Percentiles rank a stretch among this genome's conserved stretches.
These are phyloP conservation scores for Mythimna loreyi DNA, from an alignment of 2,888 invertebrate genomes.

Conservation along the genomic window DNA sequence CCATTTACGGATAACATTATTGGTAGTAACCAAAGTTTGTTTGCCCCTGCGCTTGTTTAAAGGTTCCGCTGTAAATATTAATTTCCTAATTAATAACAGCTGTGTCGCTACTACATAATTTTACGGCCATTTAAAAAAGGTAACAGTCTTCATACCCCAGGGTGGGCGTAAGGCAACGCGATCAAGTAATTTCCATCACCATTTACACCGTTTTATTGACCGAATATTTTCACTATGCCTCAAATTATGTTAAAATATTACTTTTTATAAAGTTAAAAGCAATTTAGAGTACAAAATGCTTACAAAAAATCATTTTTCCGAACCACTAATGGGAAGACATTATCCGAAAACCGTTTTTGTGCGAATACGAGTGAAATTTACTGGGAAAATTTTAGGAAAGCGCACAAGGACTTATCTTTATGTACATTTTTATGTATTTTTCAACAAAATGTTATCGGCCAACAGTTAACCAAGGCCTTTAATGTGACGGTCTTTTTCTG, in stretches of 20 bases:
- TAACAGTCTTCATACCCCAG: constrained; percentile 53
- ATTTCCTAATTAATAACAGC: constrained; percentile 66
- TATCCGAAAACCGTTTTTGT: constrained; percentile 85
- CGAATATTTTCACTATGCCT: constrained; percentile 63
- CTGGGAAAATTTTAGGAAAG: constrained; percentile 80
- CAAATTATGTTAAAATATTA: constrained; percentile 70
- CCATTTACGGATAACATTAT: constrained; percentile 70
- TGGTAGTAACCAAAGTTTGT: constrained; percentile 68
- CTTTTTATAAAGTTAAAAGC: constrained; percentile 67
- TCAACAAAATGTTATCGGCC: constrained; percentile 81
- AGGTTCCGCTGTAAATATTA: constrained; percentile 62
- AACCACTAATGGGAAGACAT: constrained; percentile 84
- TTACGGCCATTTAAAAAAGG: constrained; percentile 58
- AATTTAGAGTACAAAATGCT: constrained; percentile 74
- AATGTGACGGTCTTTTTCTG: constrained; percentile 74
- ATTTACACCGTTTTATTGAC: constrained; percentile 61
- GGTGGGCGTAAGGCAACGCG: constrained; percentile 58
- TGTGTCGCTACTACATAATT: constrained; percentile 62
- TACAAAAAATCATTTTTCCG: constrained; percentile 79
- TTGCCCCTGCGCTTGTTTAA: constrained; percentile 69
- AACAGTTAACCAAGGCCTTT: constrained; percentile 78
- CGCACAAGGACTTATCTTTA: constrained; percentile 83
- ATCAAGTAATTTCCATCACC: constrained; percentile 60
- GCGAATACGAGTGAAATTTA: constrained; percentile 83
- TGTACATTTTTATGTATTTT: constrained; percentile 85